Conservation (phyloP, 2,113 vertebrate species). For the Nyctibius bracteatus region DNA sequence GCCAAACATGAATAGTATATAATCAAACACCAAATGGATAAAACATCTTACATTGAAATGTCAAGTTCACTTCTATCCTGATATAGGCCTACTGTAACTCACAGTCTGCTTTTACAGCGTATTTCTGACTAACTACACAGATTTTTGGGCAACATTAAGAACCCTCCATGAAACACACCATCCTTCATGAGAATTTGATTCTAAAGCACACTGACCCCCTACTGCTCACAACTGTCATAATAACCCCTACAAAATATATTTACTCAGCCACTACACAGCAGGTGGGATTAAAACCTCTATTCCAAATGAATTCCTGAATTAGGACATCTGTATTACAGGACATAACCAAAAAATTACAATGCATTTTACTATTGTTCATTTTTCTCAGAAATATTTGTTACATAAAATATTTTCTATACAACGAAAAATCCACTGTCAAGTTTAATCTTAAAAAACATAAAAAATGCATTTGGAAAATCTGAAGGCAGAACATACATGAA, state of each 20-base stretch:
- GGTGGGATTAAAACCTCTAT: not conserved
- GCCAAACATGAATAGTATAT: not conserved
- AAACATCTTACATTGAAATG: not conserved
- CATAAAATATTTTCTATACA: not conserved
- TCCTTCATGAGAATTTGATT: not conserved
- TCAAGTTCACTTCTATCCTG: not conserved
- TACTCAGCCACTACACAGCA: not conserved
- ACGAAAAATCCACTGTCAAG: not conserved
- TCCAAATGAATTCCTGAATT: not conserved
- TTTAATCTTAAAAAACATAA: not conserved
- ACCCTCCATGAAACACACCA: not conserved
- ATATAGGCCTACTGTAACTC: not conserved
- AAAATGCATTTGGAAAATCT: not conserved
- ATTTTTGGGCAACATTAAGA: not conserved
- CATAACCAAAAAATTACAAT: not conserved
- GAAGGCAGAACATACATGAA: not conserved
- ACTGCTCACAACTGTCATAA: not conserved
- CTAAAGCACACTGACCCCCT: not conserved
- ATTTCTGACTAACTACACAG: not conserved
- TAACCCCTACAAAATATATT: not conserved
- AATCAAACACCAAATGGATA: not conserved
- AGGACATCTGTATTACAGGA: not conserved
- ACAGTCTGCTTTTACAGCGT: not conserved
- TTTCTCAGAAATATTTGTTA: not conserved
- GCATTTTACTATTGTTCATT: not conserved